Percentiles rank a stretch among this genome's conserved stretches.
phyloP scores from a whole-genome alignment of 2,797 vertebrate genomes.

The Hypotaenidia okinawae region DNA sequence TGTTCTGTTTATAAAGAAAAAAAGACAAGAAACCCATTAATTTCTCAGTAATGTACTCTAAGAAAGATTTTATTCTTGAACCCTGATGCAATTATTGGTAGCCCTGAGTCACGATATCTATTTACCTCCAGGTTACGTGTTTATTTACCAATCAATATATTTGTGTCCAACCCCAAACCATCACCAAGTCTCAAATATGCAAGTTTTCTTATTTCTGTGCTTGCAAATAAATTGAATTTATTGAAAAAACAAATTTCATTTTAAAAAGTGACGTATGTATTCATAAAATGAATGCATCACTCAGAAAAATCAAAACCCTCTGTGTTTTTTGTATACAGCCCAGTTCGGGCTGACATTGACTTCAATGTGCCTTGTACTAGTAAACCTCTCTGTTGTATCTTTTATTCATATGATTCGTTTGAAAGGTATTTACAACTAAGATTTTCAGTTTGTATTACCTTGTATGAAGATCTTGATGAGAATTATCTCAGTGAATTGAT shows the following conservation, averaged over 20 bases:
- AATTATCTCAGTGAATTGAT: not conserved
- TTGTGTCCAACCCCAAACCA: not conserved
- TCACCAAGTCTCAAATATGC: not conserved
- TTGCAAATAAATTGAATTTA: not conserved
- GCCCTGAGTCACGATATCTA: not conserved
- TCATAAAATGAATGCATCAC: not conserved
- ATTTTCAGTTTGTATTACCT: not conserved
- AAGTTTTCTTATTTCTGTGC: not conserved
- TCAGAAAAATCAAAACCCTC: not conserved
- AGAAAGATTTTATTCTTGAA: not conserved
- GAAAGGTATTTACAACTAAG: not conserved
- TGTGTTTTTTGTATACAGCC: fast-evolving
- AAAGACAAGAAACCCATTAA: not conserved
- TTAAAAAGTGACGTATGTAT: not conserved
- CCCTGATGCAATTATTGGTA: not conserved
- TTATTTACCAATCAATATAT: not conserved
- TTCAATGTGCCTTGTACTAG: not conserved
- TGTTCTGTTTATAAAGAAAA: not conserved
- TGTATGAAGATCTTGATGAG: not conserved
- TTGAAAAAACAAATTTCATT: not conserved
- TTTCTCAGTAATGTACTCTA: not conserved
- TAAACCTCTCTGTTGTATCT: not conserved
- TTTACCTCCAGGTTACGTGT: not conserved
- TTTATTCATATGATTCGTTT: not conserved
- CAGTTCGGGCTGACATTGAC: not conserved